A percentile compares a stretch with the other conserved stretches of the same genome.
Conservation (phyloP, 2,888 invertebrate genomes). For the Napeogenes sylphis region DNA sequence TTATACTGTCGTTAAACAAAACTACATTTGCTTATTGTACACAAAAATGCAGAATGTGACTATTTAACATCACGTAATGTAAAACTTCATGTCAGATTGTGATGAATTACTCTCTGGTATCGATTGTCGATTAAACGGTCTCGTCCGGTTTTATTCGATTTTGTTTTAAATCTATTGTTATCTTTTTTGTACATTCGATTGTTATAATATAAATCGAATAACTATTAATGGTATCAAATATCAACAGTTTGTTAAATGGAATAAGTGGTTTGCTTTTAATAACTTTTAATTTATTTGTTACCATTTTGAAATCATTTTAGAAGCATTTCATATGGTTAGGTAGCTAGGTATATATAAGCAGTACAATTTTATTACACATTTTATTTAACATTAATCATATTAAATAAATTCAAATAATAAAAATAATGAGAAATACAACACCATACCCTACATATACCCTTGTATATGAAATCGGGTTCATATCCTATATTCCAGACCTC, state of each 20-base stretch:
- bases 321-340: not conserved
- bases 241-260: not conserved
- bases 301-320: not conserved
- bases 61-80: conserved; percentile 3
- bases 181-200: not conserved
- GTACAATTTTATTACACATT: too few species aligned
- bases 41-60: not conserved
- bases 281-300: not conserved
- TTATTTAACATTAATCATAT: not conserved
- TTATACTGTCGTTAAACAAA: not conserved
- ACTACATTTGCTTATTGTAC: not conserved
- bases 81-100: conserved; percentile 34
- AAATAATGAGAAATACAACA: not conserved
- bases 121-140: conserved; percentile 50
- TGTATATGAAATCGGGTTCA: not conserved
- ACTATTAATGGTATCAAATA: not conserved
- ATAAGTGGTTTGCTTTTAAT: not conserved
- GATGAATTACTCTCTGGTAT: conserved; percentile 48
- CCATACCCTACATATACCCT: too few species aligned
- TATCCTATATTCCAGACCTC: conserved; percentile 18
- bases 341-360: too few species aligned
- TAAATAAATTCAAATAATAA: not conserved
- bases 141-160: conserved; percentile 37
- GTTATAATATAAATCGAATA: not conserved
- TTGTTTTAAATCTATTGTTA: not conserved